phyloP scores from a whole-genome alignment of 2,888 invertebrate genomes.

The Brachypalpus laphriformis region DNA sequence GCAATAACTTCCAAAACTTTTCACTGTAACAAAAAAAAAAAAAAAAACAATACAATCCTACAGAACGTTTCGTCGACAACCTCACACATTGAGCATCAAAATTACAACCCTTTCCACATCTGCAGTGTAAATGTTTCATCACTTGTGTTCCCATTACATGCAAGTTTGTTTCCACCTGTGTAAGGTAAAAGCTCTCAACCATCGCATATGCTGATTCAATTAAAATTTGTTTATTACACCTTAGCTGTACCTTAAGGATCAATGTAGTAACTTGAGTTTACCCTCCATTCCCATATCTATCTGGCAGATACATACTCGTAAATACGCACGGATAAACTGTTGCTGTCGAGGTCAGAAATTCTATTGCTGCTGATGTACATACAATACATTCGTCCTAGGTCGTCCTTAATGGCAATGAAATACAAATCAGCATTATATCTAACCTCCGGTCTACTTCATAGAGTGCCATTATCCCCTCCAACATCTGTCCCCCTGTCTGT shows the following conservation, averaged over 20 bases:
- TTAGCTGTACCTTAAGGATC: neutral
- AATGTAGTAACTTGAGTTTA: neutral
- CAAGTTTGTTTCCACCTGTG: neutral
- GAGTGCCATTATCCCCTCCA: neutral
- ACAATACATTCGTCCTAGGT: constrained; percentile 13
- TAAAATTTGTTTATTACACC: constrained; percentile 25
- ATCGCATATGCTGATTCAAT: constrained; percentile 48
- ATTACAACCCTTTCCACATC: neutral
- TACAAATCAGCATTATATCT: constrained; percentile 43
- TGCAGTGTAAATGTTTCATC: neutral
- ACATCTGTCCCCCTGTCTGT: neutral
- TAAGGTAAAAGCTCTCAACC: constrained; percentile 12
- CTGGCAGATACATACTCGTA: no score
- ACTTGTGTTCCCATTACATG: neutral
- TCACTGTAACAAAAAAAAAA: no score
- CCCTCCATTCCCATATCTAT: neutral
- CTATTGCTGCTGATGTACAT: constrained; percentile 3
- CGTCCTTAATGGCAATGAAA: constrained; percentile 49
- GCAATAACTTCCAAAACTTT: no score
- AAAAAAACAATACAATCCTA: neutral
- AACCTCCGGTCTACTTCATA: neutral
- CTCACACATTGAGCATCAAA: neutral
- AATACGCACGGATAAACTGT: neutral
- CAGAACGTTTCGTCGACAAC: neutral
- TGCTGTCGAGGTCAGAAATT: constrained; percentile 22